Evolutionary conservation across 2,113 vertebrate species (phyloP).

Genomic region (Apodemus sylvaticus): DNA sequence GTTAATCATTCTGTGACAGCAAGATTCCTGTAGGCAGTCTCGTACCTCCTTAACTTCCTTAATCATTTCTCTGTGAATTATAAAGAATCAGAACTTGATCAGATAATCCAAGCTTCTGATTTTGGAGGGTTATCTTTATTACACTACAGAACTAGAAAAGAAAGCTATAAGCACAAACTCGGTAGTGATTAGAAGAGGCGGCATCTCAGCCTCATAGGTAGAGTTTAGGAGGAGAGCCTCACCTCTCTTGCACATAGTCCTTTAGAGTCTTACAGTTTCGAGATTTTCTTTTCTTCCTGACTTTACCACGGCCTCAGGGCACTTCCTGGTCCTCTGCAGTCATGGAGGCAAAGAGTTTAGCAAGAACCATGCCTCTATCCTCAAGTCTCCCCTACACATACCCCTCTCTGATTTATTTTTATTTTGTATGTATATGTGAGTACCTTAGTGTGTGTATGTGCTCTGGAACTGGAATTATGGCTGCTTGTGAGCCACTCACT

Average conservation of each 20-base stretch:
- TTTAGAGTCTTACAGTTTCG: background rate
- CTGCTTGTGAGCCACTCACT: background rate
- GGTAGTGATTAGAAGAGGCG: background rate
- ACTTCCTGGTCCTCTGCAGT: background rate
- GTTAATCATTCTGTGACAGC: background rate
- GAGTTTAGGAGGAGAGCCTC: background rate
- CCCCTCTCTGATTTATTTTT: background rate
- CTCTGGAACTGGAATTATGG: background rate
- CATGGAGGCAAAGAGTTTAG: background rate
- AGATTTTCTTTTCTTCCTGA: background rate
- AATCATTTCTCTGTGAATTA: conserved; percentile 12
- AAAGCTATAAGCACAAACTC: background rate
- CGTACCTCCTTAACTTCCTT: background rate
- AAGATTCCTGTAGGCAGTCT: background rate
- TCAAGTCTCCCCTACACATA: background rate
- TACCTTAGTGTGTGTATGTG: too few relatives aligned
- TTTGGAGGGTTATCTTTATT: background rate
- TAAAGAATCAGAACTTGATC: background rate
- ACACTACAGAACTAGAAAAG: background rate
- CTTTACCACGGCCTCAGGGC: background rate
- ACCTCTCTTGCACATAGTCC: background rate
- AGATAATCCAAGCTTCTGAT: conserved; percentile 8
- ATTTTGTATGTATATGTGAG: background rate
- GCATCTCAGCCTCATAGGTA: background rate
- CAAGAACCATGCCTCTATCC: background rate